Evolutionary conservation across 2,113 vertebrate species (phyloP).

Genomic region (Prunella himalayana): DNA sequence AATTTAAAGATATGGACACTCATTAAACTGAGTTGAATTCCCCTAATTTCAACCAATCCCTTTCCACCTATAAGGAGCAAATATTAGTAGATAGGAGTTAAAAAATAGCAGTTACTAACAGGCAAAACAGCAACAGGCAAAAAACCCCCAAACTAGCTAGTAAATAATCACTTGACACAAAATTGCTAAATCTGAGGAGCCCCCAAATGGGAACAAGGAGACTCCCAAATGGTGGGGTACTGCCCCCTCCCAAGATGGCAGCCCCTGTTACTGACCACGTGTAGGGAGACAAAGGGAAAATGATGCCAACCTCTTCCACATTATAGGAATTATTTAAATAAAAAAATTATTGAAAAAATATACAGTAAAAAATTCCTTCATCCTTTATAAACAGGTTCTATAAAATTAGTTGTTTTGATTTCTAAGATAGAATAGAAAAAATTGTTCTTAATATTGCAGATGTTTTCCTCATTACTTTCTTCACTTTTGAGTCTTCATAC

Average conservation of each 20-base stretch:
- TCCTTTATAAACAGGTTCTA: background rate
- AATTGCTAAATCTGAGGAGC: background rate
- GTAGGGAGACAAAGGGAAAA: background rate
- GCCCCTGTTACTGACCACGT: fast-evolving
- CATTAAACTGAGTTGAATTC: background rate
- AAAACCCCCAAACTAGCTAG: no score
- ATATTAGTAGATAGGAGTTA: background rate
- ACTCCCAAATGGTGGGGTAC: background rate
- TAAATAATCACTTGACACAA: background rate
- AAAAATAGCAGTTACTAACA: background rate
- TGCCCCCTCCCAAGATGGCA: fast-evolving
- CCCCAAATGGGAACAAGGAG: background rate
- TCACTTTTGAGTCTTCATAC: background rate
- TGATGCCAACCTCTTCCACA: background rate
- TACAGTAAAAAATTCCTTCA: background rate
- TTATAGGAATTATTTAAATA: background rate
- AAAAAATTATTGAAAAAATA: background rate
- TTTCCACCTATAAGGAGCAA: background rate
- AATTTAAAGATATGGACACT: background rate
- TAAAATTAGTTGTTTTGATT: background rate
- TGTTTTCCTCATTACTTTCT: background rate
- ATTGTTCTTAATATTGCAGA: background rate
- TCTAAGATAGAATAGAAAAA: background rate
- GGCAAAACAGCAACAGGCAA: background rate
- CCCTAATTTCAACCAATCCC: background rate